These are phyloP conservation scores for Caenorhabditis sp. DNA, from an alignment of 2,888 invertebrate species.

Conservation along the genomic window DNA sequence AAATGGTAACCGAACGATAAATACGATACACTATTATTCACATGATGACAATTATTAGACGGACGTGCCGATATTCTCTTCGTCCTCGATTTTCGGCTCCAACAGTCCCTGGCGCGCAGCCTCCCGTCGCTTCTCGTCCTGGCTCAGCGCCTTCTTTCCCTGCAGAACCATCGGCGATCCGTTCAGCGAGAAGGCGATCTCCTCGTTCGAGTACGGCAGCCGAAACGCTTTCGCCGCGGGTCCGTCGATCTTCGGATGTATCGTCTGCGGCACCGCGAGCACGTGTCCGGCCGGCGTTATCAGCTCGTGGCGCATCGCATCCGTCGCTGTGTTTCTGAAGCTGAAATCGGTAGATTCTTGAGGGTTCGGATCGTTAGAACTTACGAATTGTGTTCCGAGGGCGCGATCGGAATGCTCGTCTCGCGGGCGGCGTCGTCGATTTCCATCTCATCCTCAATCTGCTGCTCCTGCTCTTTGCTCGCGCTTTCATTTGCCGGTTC, in stretches of 20 bases:
- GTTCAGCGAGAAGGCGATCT: conserved; percentile 40
- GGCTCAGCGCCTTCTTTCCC: background rate
- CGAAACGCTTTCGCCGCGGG: conserved; percentile 18
- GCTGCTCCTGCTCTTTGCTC: conserved; percentile 3
- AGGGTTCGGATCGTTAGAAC: background rate
- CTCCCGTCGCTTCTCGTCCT: background rate
- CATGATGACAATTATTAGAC: conserved; percentile 3
- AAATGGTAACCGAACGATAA: background rate
- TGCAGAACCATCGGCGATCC: conserved; percentile 28
- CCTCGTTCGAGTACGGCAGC: conserved; percentile 2
- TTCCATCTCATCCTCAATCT: conserved; percentile 4
- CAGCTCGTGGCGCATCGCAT: conserved; percentile 12
- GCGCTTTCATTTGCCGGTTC: background rate
- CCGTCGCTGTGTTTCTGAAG: conserved; percentile 31
- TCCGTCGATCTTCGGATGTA: conserved; percentile 8
- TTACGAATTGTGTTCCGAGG: conserved; percentile 32
- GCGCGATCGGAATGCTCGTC: conserved; percentile 43
- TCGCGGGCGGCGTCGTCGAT: conserved; percentile 41
- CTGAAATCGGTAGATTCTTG: conserved; percentile 2
- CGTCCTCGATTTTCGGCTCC: conserved; percentile 8
- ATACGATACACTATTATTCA: background rate
- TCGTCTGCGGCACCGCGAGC: conserved; percentile 14
- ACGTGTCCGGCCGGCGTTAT: conserved; percentile 30
- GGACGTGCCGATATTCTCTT: conserved; percentile 3
- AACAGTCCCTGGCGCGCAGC: background rate